A percentile compares a stretch with the other conserved stretches of the same genome.
These are phyloP conservation scores for Glaucopsyche alexis DNA, from an alignment of 2,888 invertebrate species.

Conservation along the genomic window DNA sequence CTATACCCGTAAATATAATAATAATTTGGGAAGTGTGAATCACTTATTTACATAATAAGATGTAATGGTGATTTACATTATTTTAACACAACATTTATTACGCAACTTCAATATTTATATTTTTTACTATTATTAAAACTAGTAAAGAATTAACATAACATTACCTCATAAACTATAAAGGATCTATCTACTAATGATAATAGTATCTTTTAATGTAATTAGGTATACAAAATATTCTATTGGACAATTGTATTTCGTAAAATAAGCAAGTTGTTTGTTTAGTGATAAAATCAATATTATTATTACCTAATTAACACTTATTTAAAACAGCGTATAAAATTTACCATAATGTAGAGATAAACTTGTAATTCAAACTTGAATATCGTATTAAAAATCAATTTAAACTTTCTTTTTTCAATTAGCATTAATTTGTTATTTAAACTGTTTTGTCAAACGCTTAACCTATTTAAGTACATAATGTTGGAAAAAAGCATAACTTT, in stretches of 20 bases:
- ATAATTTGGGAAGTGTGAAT: constrained; percentile 6
- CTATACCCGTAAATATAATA: background rate
- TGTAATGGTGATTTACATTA: background rate
- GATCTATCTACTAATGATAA: too few relatives aligned
- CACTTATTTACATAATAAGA: constrained; percentile 18
- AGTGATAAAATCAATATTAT: background rate
- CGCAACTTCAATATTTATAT: background rate
- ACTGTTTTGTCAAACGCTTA: background rate
- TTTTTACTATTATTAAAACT: background rate
- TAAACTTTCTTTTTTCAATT: background rate
- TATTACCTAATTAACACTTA: background rate
- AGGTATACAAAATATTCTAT: background rate
- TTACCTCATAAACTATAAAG: too few relatives aligned
- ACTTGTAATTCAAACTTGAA: background rate
- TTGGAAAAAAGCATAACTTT: background rate
- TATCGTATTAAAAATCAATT: background rate
- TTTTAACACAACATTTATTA: constrained; percentile 4
- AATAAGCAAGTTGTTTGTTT: background rate
- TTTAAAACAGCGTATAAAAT: background rate
- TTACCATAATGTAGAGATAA: background rate
- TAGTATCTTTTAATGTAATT: too few relatives aligned
- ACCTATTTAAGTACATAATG: constrained; percentile 15
- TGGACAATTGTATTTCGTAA: background rate
- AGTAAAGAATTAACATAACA: too few relatives aligned
- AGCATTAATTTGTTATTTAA: constrained; percentile 14